Evolutionary conservation across 2,113 vertebrate species (phyloP).

Genomic region (Mustelus asterias): DNA sequence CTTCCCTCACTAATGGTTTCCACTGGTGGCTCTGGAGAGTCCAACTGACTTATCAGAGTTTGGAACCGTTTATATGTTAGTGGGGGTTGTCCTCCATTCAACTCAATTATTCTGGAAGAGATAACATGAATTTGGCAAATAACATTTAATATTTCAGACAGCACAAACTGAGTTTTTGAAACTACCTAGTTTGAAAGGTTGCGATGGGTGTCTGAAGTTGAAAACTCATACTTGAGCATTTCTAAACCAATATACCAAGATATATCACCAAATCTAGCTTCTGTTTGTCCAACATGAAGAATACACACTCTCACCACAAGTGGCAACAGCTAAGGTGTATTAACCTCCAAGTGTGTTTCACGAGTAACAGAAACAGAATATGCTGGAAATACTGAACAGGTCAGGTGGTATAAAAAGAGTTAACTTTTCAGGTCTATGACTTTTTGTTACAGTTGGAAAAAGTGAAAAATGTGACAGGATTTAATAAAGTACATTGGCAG

Average conservation of each 20-base stretch:
- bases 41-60: slow-evolving; percentile 61
- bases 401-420: no score
- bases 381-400: no score
- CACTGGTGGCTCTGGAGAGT: slow-evolving; percentile 56
- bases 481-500: no score
- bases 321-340: background rate
- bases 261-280: no score
- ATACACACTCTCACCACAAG: background rate
- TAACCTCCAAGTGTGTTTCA: background rate
- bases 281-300: background rate
- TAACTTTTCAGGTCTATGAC: no score
- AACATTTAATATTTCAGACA: background rate
- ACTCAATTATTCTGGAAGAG: slow-evolving; percentile 56
- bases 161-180: background rate
- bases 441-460: no score
- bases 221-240: background rate
- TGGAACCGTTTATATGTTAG: slow-evolving; percentile 69
- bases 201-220: background rate
- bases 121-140: background rate
- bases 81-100: slow-evolving; percentile 61
- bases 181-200: background rate
- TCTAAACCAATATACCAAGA: background rate
- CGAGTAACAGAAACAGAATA: background rate
- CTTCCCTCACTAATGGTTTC: slow-evolving; percentile 53
- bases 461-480: no score